Evolutionary conservation across 2,113 vertebrate genomes (phyloP), one percentile per base, ranked within the genome.

Genomic region (Rissa tridactyla): DNA sequence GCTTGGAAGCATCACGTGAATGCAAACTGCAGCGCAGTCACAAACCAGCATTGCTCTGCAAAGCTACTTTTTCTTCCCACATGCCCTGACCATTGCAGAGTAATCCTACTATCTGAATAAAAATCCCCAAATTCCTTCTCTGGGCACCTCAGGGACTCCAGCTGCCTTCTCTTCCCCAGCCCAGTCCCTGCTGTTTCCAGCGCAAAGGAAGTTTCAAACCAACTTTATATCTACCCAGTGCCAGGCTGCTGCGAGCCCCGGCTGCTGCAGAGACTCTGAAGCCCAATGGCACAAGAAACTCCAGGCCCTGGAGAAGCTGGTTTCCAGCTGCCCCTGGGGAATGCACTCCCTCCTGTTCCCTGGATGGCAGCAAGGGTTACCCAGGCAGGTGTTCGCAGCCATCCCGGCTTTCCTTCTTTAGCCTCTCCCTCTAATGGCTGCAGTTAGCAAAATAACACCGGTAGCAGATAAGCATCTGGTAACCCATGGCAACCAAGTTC

Each of bases 401-500:
- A 2, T 11, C n/a, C 73, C 20, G 9, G 34, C 34, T 57, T 61
- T 42, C 69, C 78, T 65, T 57, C 86, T 86, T 34, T 22, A 58
- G 38, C 69, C 52, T 71, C 44, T 82, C 32, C 25, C 91, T 36
- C 9, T 11, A 78, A 65, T 86, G 91, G 80, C 82, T 97, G 95
- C 70, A 86, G 66, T 88, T 77, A 92, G 61, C 58, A 71, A 83
- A 96, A 95, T 92, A 66, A 72, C 82, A 69, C 77, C 5, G n/a
- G 89, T 94, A 96, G 83, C 72, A 85, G 94, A 96, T 72, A 94
- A 84, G 73, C 78, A 94, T 97, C 95, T 84, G 15, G 92, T 97
- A 96, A 98, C 97, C 96, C 90, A 0, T 97, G 90, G 96, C 96
- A 98, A 97, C 96, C 76, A 96, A 81, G 51, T 96, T 91, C 93